phyloP scores from a whole-genome alignment of 2,888 invertebrate species.

The Mythimna lalbum region DNA sequence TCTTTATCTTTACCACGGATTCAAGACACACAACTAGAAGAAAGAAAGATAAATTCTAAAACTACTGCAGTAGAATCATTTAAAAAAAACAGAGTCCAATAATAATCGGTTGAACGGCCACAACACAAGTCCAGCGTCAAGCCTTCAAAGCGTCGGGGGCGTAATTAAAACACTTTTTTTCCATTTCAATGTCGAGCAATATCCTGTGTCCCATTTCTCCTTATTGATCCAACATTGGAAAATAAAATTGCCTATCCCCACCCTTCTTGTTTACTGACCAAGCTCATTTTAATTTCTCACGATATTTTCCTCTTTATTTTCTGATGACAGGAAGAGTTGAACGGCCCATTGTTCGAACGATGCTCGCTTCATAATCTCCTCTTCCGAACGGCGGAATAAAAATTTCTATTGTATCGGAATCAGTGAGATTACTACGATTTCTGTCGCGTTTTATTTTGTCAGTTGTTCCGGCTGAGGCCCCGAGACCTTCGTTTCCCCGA shows the following conservation, averaged over 20 bases:
- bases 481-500: slow-evolving; percentile 53
- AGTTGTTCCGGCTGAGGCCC: slow-evolving; percentile 44
- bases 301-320: slow-evolving; percentile 77
- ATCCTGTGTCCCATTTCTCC: slow-evolving; percentile 80
- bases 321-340: slow-evolving; percentile 73
- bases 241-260: slow-evolving; percentile 72
- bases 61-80: slow-evolving; percentile 21
- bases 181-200: slow-evolving; percentile 79
- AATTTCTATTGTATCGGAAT: slow-evolving; percentile 69
- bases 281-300: slow-evolving; percentile 85
- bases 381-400: slow-evolving; percentile 58
- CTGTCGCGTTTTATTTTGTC: slow-evolving; percentile 57
- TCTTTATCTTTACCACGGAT: background rate
- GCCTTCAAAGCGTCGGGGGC: slow-evolving; percentile 70
- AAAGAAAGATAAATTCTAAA: slow-evolving; percentile 15
- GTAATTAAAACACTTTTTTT: slow-evolving; percentile 82
- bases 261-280: slow-evolving; percentile 80
- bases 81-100: slow-evolving; percentile 48
- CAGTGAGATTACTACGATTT: slow-evolving; percentile 59
- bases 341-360: slow-evolving; percentile 72
- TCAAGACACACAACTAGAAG: background rate
- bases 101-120: slow-evolving; percentile 47
- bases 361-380: slow-evolving; percentile 63
- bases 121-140: slow-evolving; percentile 58
- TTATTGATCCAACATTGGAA: slow-evolving; percentile 82